Base-by-base conservation (phyloP, 2,888 invertebrate genomes). In the Physocephala rufipes region DNA sequence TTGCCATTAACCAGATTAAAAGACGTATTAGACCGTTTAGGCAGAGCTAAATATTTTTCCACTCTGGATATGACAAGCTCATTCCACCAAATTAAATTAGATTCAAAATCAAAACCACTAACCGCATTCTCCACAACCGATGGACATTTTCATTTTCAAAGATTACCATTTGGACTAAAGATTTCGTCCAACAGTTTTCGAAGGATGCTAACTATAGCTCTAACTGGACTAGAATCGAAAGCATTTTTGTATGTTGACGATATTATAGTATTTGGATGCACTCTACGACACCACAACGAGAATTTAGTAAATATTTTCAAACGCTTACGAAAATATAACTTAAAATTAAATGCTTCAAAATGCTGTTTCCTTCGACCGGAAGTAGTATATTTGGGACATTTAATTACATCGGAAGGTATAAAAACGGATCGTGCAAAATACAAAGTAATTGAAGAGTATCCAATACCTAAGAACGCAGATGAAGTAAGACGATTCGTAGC, bases 401-500 rank as follows among this genome's bases (percentile, higher is more conserved):
- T n/a, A n/a, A n/a, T n/a, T n/a, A n/a, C n/a, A n/a, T n/a, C n/a
- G n/a, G n/a, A n/a, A n/a, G n/a, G n/a, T n/a, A n/a, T n/a, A n/a
- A n/a, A n/a, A n/a, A n/a, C n/a, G n/a, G n/a, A 55, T n/a, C 24
- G 21, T 13, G n/a, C 30, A 4, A 36, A 36, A 4, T 36, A 36
- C 36, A 36, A 36, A 36, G 36, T 36, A 36, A 36, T 36, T 36
- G 5, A 36, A 36, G 36, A 36, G 36, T 36, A 36, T 36, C 76
- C 77, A 28, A 61, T 63, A 26, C 77, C 78, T 59, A 71, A 73
- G 68, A 71, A 73, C 68, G 65, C 71, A 28, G 67, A 76, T 16
- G 70, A 73, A 72, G 47, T 69, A 0, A 67, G 71, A 45, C 51
- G 73, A 45, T 77, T 77, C 58, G 53, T 77, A 2, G 78, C 62